Evolutionary conservation across 2,113 vertebrate genomes (phyloP), one percentile per base, ranked within the genome.

Genomic region (Sander lucioperca): DNA sequence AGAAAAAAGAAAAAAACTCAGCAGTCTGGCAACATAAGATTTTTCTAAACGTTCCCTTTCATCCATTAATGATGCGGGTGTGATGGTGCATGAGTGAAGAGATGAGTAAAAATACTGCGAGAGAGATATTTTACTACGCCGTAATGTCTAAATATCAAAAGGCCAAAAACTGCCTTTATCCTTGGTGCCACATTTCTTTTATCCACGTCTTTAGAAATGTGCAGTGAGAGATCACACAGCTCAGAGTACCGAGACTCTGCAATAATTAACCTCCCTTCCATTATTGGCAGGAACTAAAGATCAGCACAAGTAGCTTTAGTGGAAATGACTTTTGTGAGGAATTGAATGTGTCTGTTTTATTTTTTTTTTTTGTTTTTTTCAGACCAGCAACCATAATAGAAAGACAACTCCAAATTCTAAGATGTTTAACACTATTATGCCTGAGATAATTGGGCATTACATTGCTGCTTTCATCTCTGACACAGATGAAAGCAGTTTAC

Each of bases 71-170:
- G 69, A 73, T 70, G 79, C 83, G 83, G 61, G 70, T 68, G 79
- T 80, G 83, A 82, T 74, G 75, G 53, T 30, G 74, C 80, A 54
- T 47, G 66, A 79, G 59, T 57, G 51, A 57, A 57, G 58, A 66
- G 61, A 51, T 43, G 76, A 75, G 81, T 33, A 36, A 53, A 83
- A 78, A 66, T 45, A 73, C 36, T n/a, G 67, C 0, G 6, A 73
- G 65, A 30, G n/a, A 77, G 75, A 70, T 74, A 45, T 86, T 76
- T 83, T 30, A 78, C 61, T 76, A 79, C 4, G 50, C 18, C 1
- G 30, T 74, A 76, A 83, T 56, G 58, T 72, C 53, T 82, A 74
- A 79, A 87, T 84, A 91, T 88, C 88, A 85, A 88, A 86, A 86
- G 86, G 68, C 68, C 56, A 64, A 61, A 79, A 64, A 69, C 72